Conservation (phyloP, 2,888 invertebrate genomes). For the Minunthozetes semirufus region DNA sequence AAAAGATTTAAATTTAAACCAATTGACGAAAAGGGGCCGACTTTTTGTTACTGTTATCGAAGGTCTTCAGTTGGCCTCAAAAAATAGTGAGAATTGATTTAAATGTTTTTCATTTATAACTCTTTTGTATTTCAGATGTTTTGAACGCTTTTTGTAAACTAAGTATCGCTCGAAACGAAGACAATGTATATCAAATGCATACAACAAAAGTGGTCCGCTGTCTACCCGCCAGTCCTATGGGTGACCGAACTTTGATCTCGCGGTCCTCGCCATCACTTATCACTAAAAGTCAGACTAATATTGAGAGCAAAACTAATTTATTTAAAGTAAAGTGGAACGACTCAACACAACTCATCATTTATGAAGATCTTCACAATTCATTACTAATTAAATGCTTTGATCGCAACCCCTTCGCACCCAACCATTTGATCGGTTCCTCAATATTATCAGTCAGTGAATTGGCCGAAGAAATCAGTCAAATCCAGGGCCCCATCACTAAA, state of each 20-base stretch:
- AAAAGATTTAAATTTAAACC: not conserved
- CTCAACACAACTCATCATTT: constrained; percentile 1
- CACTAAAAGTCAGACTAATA: not conserved
- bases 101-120: not conserved
- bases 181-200: not conserved
- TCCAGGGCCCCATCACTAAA: constrained; percentile 33
- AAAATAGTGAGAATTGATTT: constrained; percentile 29
- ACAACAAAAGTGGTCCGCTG: constrained; percentile 9
- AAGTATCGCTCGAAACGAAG: constrained; percentile 13
- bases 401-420: constrained; percentile 29
- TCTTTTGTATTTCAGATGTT: constrained; percentile 15
- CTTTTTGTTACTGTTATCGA: constrained; percentile 34
- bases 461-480: constrained; percentile 3
- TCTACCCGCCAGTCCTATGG: not conserved
- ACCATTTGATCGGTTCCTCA: constrained; percentile 25
- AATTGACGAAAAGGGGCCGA: not conserved
- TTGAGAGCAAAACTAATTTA: not conserved
- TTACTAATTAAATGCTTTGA: constrained; percentile 30
- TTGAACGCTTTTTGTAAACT: constrained; percentile 36
- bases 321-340: constrained; percentile 20
- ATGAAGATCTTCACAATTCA: not conserved
- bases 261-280: not conserved
- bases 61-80: constrained; percentile 32
- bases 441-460: constrained; percentile 13
- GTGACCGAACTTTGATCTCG: not conserved